Evolutionary conservation across 2,888 invertebrate species (phyloP).

Genomic region (Eugnorisma glareosa): DNA sequence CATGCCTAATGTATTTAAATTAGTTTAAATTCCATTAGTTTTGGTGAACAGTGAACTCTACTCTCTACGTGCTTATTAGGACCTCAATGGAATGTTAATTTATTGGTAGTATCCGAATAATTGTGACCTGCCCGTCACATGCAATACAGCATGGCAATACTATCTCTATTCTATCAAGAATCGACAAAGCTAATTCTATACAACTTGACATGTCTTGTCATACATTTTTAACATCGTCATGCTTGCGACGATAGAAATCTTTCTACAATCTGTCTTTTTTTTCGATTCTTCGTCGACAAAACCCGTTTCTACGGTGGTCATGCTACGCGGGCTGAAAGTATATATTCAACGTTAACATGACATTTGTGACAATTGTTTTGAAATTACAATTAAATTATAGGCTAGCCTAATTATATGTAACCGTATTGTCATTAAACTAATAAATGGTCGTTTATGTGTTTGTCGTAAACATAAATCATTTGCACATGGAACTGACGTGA

Average conservation of each 20-base stretch:
- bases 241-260: no score
- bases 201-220: no score
- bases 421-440: constrained; percentile 22
- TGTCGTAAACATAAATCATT: constrained; percentile 38
- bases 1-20: constrained; percentile 66
- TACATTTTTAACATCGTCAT: no score
- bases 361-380: constrained; percentile 18
- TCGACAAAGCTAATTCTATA: no score
- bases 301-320: no score
- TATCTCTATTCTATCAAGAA: no score
- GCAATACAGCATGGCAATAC: no score
- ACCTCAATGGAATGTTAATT: constrained; percentile 39
- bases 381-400: constrained; percentile 19
- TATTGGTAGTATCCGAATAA: constrained; percentile 25
- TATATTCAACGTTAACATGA: constrained; percentile 12
- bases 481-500: constrained; percentile 22
- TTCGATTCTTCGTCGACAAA: no score
- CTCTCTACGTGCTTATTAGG: constrained; percentile 39
- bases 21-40: constrained; percentile 64
- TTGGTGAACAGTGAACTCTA: constrained; percentile 39
- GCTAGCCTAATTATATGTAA: constrained; percentile 7
- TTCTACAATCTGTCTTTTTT: no score
- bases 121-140: no score
- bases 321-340: no score
- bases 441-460: constrained; percentile 26